Evolutionary conservation across 2,888 invertebrate species (phyloP), one percentile per base, ranked within the genome.

Genomic region (Mongoloraphidia duomilia): DNA sequence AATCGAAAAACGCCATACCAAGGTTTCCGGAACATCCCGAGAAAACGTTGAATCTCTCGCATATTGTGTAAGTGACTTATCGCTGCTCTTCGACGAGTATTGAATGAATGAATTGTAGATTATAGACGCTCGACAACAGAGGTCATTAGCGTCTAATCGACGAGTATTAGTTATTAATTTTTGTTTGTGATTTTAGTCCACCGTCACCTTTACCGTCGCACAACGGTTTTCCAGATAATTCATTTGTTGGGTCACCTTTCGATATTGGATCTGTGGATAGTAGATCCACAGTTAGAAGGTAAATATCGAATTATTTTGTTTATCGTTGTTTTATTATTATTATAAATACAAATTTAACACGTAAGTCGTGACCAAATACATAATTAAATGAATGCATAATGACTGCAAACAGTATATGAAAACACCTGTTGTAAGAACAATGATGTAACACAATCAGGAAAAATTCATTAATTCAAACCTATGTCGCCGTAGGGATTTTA

Each of bases 11-110:
- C 60, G 79, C 77, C 61, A 75, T 92, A 62, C 92, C 93, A 56
- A 79, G 88, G 58, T 94, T 93, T 72, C 93, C 92, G 13, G 93
- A 93, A 64, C 88, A 86, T 62, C 93, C 93, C 0, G 94, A 95
- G 67, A 85, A 93, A 64, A 92, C 94, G 2, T 75, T 96, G 57
- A 94, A 97, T 70, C 77, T 96, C 37, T 88, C 93, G 52, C 95
- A 96, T 65, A 95, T 96, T 65, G 93, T 97, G 86, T 92, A 72
- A 75, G 86, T 81, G 48, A 39, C 11, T 51, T 39, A 37, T 41
- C n/a, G 13, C 34, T 10, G 26, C 34, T 3, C 17, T 40, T 42
- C 14, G 9, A 34, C 9, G 12, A 35, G 12, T 51, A 51, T 47
- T 49, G 36, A 12, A 42, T 41, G 13, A 13, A 44, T 14, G 12